Conservation (phyloP, 2,888 invertebrate species). For the Athalia circularis region DNA sequence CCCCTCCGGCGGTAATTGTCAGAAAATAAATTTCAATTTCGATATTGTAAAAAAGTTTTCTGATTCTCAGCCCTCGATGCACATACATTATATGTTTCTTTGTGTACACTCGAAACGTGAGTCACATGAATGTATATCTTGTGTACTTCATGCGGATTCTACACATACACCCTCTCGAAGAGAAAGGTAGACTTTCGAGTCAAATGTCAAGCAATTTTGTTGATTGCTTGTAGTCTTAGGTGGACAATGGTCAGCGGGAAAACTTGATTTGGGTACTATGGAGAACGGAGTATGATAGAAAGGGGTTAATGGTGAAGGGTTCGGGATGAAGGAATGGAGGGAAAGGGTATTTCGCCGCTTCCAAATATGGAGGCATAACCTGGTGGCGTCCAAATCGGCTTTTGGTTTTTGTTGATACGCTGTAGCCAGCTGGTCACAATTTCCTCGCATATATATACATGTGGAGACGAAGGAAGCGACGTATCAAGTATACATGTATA, state of each 20-base stretch:
- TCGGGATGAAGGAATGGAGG: neutral
- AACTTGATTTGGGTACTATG: neutral
- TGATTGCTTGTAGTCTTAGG: slow-evolving; percentile 40
- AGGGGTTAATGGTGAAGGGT: neutral
- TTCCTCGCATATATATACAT: slow-evolving; percentile 11
- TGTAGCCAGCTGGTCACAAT: slow-evolving; percentile 15
- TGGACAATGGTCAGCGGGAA: slow-evolving; percentile 36
- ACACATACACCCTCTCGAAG: neutral
- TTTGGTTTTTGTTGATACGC: slow-evolving; percentile 38
- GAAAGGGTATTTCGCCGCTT: slow-evolving; percentile 11
- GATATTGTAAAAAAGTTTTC: too few species aligned
- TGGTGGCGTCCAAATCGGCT: slow-evolving; percentile 32
- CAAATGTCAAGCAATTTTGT: slow-evolving; percentile 35
- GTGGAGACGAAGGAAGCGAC: too few species aligned
- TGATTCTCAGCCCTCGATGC: too few species aligned
- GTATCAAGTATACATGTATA: too few species aligned
- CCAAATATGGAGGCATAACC: slow-evolving; percentile 36
- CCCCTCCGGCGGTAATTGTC: too few species aligned
- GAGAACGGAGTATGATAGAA: neutral
- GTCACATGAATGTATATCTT: too few species aligned
- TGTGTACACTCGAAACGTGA: too few species aligned
- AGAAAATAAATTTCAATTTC: too few species aligned
- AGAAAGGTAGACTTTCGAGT: slow-evolving; percentile 25
- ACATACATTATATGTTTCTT: too few species aligned
- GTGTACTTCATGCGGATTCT: neutral